phyloP scores from a whole-genome alignment of 2,797 vertebrate species.

The Pipistrellus kuhlii region DNA sequence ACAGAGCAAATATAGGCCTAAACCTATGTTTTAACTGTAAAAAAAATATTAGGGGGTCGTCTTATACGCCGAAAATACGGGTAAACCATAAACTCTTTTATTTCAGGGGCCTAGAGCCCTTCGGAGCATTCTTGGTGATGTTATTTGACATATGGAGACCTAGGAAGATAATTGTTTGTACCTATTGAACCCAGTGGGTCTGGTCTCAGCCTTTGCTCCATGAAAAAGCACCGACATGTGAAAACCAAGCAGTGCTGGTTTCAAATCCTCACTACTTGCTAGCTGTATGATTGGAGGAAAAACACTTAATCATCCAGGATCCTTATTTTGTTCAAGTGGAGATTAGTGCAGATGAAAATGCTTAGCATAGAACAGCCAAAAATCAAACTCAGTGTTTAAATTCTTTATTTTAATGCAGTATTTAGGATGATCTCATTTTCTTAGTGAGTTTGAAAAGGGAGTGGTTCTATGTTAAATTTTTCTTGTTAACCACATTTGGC shows the following conservation, averaged over 20 bases:
- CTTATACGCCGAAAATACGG: too few species aligned
- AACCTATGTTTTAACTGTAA: too few species aligned
- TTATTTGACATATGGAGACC: neutral
- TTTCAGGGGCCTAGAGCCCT: neutral
- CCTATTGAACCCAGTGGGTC: neutral
- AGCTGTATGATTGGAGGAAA: slow-evolving; percentile 5
- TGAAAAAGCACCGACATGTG: neutral
- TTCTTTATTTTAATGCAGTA: slow-evolving; percentile 73
- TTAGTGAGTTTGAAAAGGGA: slow-evolving; percentile 79
- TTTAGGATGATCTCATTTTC: slow-evolving; percentile 79
- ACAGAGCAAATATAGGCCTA: too few species aligned
- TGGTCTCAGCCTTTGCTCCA: neutral
- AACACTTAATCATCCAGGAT: slow-evolving; percentile 56
- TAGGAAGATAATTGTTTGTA: neutral
- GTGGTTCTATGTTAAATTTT: slow-evolving; percentile 69
- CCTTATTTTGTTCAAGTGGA: slow-evolving; percentile 53
- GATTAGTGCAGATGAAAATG: slow-evolving; percentile 65
- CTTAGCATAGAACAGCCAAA: slow-evolving; percentile 59
- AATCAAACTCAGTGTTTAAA: slow-evolving; percentile 68
- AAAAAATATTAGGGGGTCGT: too few species aligned
- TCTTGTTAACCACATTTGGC: slow-evolving; percentile 74
- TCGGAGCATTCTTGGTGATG: neutral
- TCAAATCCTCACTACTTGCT: neutral
- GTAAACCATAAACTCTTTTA: neutral
- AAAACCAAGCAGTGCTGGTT: neutral